Conservation (phyloP, 2,888 invertebrate species). For the Toxonevra muliebris region DNA sequence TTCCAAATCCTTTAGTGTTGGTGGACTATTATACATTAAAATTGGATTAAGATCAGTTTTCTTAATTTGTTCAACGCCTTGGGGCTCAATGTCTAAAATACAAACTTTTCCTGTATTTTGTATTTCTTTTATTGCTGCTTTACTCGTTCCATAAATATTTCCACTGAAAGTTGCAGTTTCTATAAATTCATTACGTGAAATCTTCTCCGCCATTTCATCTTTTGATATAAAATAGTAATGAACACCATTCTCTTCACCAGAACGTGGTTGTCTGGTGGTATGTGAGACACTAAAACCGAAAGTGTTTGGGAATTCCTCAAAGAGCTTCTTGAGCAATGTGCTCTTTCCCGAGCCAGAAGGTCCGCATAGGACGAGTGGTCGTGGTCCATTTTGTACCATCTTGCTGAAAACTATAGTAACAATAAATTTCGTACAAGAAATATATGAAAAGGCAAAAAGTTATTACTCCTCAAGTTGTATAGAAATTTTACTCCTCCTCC, state of each 20-base stretch:
- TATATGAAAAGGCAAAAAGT: no score
- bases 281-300: constrained; percentile 97
- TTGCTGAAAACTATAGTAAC: no score
- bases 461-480: no score
- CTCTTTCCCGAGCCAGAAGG: constrained; percentile 98
- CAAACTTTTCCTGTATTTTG: constrained; percentile 85
- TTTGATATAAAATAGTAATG: constrained; percentile 89
- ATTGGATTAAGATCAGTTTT: constrained; percentile 82
- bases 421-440: no score
- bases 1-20: constrained; percentile 81
- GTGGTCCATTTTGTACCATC: constrained; percentile 64
- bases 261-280: constrained; percentile 81
- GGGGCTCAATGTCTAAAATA: constrained; percentile 92
- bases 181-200: constrained; percentile 85
- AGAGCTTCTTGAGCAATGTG: constrained; percentile 85
- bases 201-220: constrained; percentile 79
- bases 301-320: constrained; percentile 85
- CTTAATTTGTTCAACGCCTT: constrained; percentile 92
- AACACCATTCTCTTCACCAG: constrained; percentile 79
- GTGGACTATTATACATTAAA: constrained; percentile 93
- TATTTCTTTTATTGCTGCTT: constrained; percentile 84
- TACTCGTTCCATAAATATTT: constrained; percentile 95
- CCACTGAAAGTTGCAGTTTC: constrained; percentile 93
- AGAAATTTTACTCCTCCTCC: no score
- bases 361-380: constrained; percentile 91